A percentile compares a stretch with the other conserved stretches of the same genome.
These are phyloP conservation scores for Acanthornis magna DNA, from an alignment of 2,797 vertebrate genomes.

Conservation along the genomic window DNA sequence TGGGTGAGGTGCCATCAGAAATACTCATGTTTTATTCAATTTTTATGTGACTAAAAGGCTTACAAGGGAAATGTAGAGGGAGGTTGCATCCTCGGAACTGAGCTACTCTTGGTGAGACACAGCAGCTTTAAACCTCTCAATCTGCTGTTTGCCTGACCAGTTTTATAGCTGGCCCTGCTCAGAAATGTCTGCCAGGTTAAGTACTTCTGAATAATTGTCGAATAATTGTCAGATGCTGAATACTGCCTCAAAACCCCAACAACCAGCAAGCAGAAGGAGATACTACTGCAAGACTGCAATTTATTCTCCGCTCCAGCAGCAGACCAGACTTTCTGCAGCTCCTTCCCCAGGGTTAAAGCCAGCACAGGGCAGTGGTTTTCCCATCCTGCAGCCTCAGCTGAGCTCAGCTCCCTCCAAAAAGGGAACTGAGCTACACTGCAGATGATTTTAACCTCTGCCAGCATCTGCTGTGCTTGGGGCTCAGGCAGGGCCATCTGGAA, in stretches of 20 bases:
- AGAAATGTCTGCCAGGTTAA: neutral
- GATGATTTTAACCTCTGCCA: neutral
- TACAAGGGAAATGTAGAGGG: neutral
- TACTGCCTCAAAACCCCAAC: accelerated
- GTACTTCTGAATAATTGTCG: neutral
- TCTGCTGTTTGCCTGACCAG: neutral
- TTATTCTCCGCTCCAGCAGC: neutral
- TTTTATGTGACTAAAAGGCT: neutral
- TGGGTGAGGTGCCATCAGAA: neutral
- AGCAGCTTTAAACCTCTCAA: neutral
- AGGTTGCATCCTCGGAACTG: neutral
- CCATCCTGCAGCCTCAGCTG: neutral
- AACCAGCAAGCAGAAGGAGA: neutral
- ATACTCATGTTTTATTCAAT: neutral
- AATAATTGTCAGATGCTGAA: neutral
- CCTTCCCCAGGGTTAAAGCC: neutral
- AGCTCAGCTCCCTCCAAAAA: neutral
- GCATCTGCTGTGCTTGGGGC: neutral
- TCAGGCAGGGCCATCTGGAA: neutral
- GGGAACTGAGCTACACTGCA: accelerated
- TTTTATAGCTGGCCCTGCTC: neutral
- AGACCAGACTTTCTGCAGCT: neutral
- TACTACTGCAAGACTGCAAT: neutral
- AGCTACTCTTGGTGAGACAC: neutral
- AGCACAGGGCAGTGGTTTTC: neutral